These are phyloP conservation scores for Clangula hyemalis DNA, from an alignment of 2,797 vertebrate species.

Conservation along the genomic window DNA sequence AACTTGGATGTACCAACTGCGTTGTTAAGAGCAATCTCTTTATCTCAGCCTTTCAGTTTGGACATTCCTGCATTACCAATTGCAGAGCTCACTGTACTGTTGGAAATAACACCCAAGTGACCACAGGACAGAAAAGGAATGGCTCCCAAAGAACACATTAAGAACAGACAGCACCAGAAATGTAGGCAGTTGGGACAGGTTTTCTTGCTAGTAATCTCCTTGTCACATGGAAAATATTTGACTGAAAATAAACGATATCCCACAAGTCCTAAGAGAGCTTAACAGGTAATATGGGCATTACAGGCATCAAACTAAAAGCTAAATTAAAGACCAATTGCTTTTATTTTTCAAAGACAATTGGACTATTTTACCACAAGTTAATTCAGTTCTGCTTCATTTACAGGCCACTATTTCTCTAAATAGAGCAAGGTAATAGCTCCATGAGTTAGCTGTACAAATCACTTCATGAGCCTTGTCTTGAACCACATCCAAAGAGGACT, in stretches of 20 bases:
- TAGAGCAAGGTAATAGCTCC: background rate
- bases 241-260: background rate
- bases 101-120: background rate
- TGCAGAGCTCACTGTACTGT: background rate
- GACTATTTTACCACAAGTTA: conserved; percentile 41
- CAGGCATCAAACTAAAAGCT: background rate
- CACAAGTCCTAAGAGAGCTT: background rate
- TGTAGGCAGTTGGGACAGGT: background rate
- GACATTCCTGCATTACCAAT: background rate
- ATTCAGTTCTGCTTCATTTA: conserved; percentile 27
- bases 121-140: background rate
- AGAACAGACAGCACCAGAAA: background rate
- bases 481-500: background rate
- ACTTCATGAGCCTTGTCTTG: background rate
- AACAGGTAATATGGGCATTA: background rate
- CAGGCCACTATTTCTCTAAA: background rate
- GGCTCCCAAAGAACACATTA: background rate
- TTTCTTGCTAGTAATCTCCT: background rate
- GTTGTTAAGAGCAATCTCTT: background rate
- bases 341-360: background rate
- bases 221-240: rapidly evolving
- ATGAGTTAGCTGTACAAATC: background rate
- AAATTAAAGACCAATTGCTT: background rate
- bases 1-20: background rate
- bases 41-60: background rate